Evolutionary conservation across 2,888 invertebrate species (phyloP).

Genomic region (Urechis unicinctus): DNA sequence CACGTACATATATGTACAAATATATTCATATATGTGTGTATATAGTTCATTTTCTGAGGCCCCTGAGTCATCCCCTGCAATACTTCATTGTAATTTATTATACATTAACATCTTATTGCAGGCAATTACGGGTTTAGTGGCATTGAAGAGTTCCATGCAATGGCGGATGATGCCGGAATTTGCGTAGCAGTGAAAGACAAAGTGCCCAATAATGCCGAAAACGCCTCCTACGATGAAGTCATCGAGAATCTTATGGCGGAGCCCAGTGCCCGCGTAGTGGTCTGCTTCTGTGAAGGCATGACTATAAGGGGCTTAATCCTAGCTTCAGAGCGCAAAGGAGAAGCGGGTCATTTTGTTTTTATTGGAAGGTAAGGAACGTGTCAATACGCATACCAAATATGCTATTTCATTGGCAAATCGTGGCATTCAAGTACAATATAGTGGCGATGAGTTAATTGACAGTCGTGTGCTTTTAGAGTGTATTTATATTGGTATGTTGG

Average conservation of each 20-base stretch:
- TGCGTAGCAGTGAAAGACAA: conserved; percentile 68
- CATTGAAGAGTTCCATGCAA: conserved; percentile 67
- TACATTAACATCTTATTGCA: conserved; percentile 39
- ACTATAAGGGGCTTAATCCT: conserved; percentile 63
- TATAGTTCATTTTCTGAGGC: too few relatives aligned
- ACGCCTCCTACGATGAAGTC: conserved; percentile 51
- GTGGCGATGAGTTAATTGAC: background rate
- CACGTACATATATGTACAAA: too few relatives aligned
- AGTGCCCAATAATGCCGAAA: conserved; percentile 59
- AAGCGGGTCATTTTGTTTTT: conserved; percentile 60
- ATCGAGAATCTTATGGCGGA: conserved; percentile 57
- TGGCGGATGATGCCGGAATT: conserved; percentile 62
- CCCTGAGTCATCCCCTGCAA: too few relatives aligned
- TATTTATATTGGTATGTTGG: background rate
- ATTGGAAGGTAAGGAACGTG: conserved; percentile 59
- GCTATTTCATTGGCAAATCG: too few relatives aligned
- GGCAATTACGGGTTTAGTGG: conserved; percentile 73
- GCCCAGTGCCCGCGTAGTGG: conserved; percentile 59
- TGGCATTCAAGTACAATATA: too few relatives aligned
- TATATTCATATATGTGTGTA: too few relatives aligned
- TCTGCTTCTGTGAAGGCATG: conserved; percentile 74
- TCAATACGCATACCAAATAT: background rate
- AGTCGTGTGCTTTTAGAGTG: background rate
- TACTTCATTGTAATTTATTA: too few relatives aligned
- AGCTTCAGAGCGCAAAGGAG: conserved; percentile 58